Evolutionary conservation across 2,113 vertebrate genomes (phyloP).

Genomic region (Passer montanus): DNA sequence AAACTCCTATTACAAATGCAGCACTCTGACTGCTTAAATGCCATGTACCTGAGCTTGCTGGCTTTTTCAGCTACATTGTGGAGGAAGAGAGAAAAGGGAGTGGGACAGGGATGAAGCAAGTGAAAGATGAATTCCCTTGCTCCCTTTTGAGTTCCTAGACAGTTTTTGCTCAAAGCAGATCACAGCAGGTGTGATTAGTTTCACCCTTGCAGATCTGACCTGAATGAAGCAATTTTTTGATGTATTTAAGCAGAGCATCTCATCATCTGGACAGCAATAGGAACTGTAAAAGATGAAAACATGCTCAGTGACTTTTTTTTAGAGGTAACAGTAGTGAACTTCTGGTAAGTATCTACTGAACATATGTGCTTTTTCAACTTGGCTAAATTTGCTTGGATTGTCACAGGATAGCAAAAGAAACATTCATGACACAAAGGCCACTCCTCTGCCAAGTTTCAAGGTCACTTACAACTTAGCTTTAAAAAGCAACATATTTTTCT

Average conservation of each 20-base stretch:
- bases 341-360: constrained; percentile 5
- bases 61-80: fast-evolving
- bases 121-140: not conserved
- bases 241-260: not conserved
- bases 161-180: not conserved
- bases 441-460: constrained; percentile 58
- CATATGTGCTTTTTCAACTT: constrained; percentile 42
- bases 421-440: constrained; percentile 17
- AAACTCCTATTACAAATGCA: not conserved
- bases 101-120: not conserved
- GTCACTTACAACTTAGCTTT: constrained; percentile 27
- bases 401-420: constrained; percentile 33
- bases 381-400: constrained; percentile 39
- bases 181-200: not conserved
- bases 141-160: not conserved
- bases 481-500: constrained; percentile 21
- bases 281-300: not conserved
- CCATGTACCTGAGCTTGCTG: fast-evolving
- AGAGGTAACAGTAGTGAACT: not conserved
- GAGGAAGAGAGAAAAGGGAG: not conserved
- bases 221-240: not conserved
- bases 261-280: not conserved
- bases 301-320: not conserved
- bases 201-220: not conserved
- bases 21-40: not conserved